Evolutionary conservation across 2,797 vertebrate genomes (phyloP).

Genomic region (Podarcis siculus): DNA sequence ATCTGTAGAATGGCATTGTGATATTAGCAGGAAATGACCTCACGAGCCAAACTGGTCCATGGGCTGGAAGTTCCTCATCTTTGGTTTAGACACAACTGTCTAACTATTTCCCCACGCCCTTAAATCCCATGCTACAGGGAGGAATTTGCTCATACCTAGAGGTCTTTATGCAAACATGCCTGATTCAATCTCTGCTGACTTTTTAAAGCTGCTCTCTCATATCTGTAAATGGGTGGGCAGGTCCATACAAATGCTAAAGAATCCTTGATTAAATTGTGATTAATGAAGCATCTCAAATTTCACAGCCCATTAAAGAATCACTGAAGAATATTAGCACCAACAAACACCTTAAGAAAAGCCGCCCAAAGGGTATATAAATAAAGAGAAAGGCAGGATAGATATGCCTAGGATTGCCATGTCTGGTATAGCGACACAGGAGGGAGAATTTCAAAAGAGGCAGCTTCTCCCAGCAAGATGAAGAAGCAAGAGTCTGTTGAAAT

Average conservation of each 20-base stretch:
- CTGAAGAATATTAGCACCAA: constrained; percentile 37
- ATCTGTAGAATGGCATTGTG: too few relatives aligned
- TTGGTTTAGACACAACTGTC: neutral
- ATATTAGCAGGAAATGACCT: too few relatives aligned
- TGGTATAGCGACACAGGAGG: neutral
- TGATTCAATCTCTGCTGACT: neutral
- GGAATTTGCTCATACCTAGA: neutral
- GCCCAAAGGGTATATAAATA: neutral
- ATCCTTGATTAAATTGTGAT: constrained; percentile 32
- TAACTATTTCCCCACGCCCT: neutral
- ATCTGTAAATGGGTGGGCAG: neutral
- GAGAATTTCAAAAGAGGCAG: neutral
- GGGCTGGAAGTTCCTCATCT: too few relatives aligned
- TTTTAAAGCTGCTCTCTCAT: neutral
- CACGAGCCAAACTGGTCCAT: too few relatives aligned
- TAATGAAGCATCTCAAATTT: constrained; percentile 68
- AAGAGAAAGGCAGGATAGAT: neutral
- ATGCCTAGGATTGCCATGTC: neutral
- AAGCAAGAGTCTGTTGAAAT: neutral
- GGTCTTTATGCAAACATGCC: neutral
- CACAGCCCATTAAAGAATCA: constrained; percentile 57
- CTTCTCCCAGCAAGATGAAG: neutral
- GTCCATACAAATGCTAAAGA: constrained; percentile 13
- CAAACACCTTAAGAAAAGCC: neutral
- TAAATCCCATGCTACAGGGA: neutral